These are phyloP conservation scores for Syrphus vitripennis DNA, from an alignment of 2,888 invertebrate species.

Conservation along the genomic window DNA sequence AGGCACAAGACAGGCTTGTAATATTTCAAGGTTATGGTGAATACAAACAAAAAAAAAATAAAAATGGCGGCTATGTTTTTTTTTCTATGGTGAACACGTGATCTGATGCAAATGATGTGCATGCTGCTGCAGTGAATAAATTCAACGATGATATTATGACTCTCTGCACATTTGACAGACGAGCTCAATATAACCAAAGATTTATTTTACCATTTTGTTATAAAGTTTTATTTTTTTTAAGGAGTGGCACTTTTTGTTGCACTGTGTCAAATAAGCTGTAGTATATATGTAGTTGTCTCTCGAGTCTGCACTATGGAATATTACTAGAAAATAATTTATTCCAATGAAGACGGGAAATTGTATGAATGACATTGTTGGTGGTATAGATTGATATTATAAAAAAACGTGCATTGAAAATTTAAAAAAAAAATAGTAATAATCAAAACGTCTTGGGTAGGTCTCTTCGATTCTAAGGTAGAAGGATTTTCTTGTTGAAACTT, in stretches of 20 bases:
- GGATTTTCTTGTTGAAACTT: conserved; percentile 33
- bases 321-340: conserved; percentile 13
- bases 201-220: conserved; percentile 27
- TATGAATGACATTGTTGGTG: conserved; percentile 24
- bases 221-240: not conserved
- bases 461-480: not conserved
- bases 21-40: conserved; percentile 46
- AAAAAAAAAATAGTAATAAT: too few relatives aligned
- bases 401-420: conserved; percentile 52
- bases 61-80: conserved; percentile 26
- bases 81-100: conserved; percentile 44
- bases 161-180: conserved; percentile 49
- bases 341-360: conserved; percentile 30
- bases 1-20: not conserved
- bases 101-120: conserved; percentile 57
- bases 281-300: too few relatives aligned
- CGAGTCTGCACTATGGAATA: not conserved
- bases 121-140: conserved; percentile 18
- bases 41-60: not conserved
- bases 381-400: conserved; percentile 31
- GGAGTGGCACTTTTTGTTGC: conserved; percentile 48
- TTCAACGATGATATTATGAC: conserved; percentile 43
- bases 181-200: conserved; percentile 27
- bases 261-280: conserved; percentile 10
- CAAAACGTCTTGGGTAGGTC: conserved; percentile 23